Base-by-base conservation (phyloP, 92 coral and sea anemone species). In the Pocillopora grandis region DNA sequence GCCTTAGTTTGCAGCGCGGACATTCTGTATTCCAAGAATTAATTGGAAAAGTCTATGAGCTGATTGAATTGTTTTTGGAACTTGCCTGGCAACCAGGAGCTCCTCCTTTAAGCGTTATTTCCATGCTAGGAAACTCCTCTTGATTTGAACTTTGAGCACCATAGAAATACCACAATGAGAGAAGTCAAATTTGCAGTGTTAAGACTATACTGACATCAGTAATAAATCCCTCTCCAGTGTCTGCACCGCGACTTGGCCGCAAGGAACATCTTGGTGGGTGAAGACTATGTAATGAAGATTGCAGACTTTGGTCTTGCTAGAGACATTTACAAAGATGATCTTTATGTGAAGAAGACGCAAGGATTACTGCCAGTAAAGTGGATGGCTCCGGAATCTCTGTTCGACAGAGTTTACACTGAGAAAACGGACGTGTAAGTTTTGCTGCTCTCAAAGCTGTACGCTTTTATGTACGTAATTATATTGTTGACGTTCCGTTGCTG, bases 241-340 rank as follows among this genome's bases (percentile, higher is more conserved):
- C 89, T 95, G 61, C 98, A 95, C 75, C 95, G 98, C 69, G 98
- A 95, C 85, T 75, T 95, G 78, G 98, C 98, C 21, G 98, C 98
- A 63, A 92, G 98, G 60, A 95, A 95, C 79, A 88, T 95, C 66
- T 88, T 95, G n/a, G 95, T 95, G 14, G 98, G 88, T 2, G 86
- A 92, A 10, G 93, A 89, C 35, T 92, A 89, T 77, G 96, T 92
- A 73, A 95, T 95, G 95, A 95, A 95, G 88, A 95, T 95, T 60
- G 91, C 98, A 16, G 98, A 95, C 77, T 95, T 95, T 87, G 98
- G 98, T 72, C 86, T 95, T 23, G 96, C 98, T 20, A 88, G 98
- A 27, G 98, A 95, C 90, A 88, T 95, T 31, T 95, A 91, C 75
- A 88, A 92, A 76, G 94, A 87, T 60, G 96, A 95, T 62, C 89